Evolutionary conservation across 2,113 vertebrate genomes (phyloP), one percentile per base, ranked within the genome.

Genomic region (Macroglossus sobrinus): DNA sequence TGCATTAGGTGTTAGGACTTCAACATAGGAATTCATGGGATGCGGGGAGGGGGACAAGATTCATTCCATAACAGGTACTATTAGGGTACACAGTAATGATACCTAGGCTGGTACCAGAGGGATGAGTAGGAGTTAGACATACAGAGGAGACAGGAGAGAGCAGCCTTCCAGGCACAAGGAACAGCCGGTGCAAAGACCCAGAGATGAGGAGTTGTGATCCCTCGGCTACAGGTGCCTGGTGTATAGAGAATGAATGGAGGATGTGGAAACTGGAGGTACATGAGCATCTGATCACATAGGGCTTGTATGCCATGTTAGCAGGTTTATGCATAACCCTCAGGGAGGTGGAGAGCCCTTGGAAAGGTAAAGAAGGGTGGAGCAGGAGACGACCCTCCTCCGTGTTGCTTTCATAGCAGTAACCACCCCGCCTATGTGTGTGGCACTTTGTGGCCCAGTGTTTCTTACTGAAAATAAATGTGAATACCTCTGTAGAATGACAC

Each of bases 381-480:
- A 13, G 55, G 53, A 28, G 22, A 5, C 7, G 4, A 2, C 40
- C 47, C 47, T 86, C 26, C 0, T 86, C 26, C 0, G 1, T 2
- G 22, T 80, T 40, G 26, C 22, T 84, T 74, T 16, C 18, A 1
- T 14, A 14, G 24, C 15, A 2, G 38, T 30, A 15, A 53, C 21
- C 40, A 47, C 66, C 53, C 45, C 0, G 12, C 15, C 18, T 38
- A 40, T 59, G 16, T 6, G 15, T 13, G 6, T 24, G 43, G 50
- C 38, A 18, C 81, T 94, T 87, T n/a, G 50, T 33, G 12, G 63
- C 10, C 53, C 50, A 55, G 59, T 55, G 21, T 87, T 89, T 89
- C 11, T 96, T 94, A 14, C 15, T 50, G 75, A 90, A 94, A 95
- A 87, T 93, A 71, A 92, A 85, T 78, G 92, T 84, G 71, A 91